These are phyloP conservation scores for Agapornis canus DNA, from an alignment of 2,797 vertebrate species.

Conservation along the genomic window DNA sequence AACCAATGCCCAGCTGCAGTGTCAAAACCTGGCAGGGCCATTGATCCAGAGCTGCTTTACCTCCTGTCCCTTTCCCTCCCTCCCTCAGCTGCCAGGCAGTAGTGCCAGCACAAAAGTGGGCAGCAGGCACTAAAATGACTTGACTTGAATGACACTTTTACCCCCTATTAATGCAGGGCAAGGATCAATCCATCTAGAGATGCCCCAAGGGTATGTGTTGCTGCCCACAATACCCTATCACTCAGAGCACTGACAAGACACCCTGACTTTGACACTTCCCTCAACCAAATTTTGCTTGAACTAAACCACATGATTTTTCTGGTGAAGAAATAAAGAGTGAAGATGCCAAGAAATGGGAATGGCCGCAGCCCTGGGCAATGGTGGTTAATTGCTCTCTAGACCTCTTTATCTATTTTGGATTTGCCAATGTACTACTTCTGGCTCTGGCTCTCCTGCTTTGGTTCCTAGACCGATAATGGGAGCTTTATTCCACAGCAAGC, in stretches of 20 bases:
- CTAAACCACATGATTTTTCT: fast-evolving
- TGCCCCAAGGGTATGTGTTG: fast-evolving
- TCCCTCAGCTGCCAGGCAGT: not conserved
- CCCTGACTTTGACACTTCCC: not conserved
- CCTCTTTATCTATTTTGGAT: not conserved
- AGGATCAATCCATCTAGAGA: not conserved
- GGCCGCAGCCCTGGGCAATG: not conserved
- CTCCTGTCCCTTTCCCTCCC: too few relatives aligned
- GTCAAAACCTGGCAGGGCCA: not conserved
- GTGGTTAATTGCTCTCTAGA: not conserved
- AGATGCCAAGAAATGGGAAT: not conserved
- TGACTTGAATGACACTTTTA: fast-evolving
- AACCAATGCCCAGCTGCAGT: fast-evolving
- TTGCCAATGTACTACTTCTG: not conserved
- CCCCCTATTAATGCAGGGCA: not conserved
- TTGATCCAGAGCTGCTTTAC: not conserved
- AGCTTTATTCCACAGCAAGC: not conserved
- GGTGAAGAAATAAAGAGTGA: not conserved
- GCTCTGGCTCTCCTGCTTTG: not conserved
- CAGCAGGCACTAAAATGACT: not conserved
- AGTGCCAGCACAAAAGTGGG: not conserved
- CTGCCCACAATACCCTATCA: not conserved
- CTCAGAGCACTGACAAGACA: not conserved
- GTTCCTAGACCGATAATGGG: not conserved
- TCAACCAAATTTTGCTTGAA: not conserved